Base-by-base conservation (phyloP, 1,140 invertebrate species). In the Chrysomallon squamiferum region DNA sequence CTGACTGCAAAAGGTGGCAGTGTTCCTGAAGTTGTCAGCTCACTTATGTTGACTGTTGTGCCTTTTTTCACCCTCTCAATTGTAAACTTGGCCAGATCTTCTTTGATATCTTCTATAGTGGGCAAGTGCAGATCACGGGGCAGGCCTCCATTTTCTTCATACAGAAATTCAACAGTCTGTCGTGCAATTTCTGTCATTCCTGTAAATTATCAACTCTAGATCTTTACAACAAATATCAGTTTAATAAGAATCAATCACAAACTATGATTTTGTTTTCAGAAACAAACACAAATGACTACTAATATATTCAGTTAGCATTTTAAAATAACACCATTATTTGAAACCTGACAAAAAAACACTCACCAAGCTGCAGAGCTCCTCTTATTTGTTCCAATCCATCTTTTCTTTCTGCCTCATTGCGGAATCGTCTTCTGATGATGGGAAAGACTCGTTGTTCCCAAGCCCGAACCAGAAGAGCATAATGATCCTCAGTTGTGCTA, bases 381-480 rank as follows among this genome's bases (percentile, higher is more conserved):
- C 81, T 75, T 35, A 87, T 87, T 73, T 87, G 86, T 43, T 87
- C 86, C 45, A 87, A 71, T 0, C 86, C 86, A 70, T 87, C 86
- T 65, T 85, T 84, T 33, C 86, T 75, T 68, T 87, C 85, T 6
- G 83, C 81, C 57, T 87, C 86, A 68, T 87, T 87, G 25, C 86
- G 73, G 71, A 87, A 87, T 32, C 85, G 57, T 30, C 86, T 50
- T n/a, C 84, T 57, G 45, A 87, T 86, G 32, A 85, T 74, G 50
- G 85, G 86, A 65, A 86, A 86, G 11, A 87, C 85, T 66, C 85
- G 83, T 63, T 83, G 82, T 68, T 87, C 85, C 85, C 85, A 86
- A 1, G 85, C 82, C 69, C 83, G 86, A 1, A 87, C 83, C 1
- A 86, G 75, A 18, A 86, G 75, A 0, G 80, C 78, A 69, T 87